Conservation (phyloP, 2,113 vertebrate genomes). For the Cheilinus undulatus region DNA sequence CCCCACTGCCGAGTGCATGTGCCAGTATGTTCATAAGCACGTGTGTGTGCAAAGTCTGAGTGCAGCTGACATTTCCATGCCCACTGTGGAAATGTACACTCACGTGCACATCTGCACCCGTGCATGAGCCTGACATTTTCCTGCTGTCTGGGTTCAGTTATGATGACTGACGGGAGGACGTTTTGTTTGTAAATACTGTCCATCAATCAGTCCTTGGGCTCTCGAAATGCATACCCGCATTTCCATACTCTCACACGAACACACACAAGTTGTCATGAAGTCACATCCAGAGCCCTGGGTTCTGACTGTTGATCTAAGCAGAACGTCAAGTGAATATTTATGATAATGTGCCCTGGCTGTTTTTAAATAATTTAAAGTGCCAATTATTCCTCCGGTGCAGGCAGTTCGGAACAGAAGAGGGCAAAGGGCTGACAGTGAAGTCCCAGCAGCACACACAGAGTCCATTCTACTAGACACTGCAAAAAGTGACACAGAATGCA, state of each 20-base stretch:
- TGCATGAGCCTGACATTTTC: slow-evolving; percentile 72
- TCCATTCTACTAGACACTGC: slow-evolving; percentile 10
- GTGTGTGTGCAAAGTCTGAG: slow-evolving; percentile 25
- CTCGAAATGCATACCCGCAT: slow-evolving; percentile 39
- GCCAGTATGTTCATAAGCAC: neutral
- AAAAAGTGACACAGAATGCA: slow-evolving; percentile 14
- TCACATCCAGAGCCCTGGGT: slow-evolving; percentile 53
- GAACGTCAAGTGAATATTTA: slow-evolving; percentile 77
- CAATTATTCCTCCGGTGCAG: slow-evolving; percentile 72
- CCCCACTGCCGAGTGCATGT: slow-evolving; percentile 9
- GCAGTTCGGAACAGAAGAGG: slow-evolving; percentile 52
- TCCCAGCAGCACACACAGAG: slow-evolving; percentile 46
- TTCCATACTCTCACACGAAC: slow-evolving; percentile 3
- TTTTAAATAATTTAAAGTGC: slow-evolving; percentile 76
- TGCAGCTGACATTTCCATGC: slow-evolving; percentile 55
- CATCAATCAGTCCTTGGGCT: slow-evolving; percentile 69
- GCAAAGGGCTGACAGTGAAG: slow-evolving; percentile 65
- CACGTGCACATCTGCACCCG: slow-evolving; percentile 37
- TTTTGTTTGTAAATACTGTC: slow-evolving; percentile 77
- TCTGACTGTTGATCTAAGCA: slow-evolving; percentile 77
- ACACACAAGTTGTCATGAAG: slow-evolving; percentile 45
- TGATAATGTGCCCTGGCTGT: slow-evolving; percentile 71
- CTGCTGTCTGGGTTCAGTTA: slow-evolving; percentile 64
- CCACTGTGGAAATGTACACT: slow-evolving; percentile 19
- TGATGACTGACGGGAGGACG: slow-evolving; percentile 63